These are phyloP conservation scores for Macropus fuliginosus DNA, from an alignment of 2,797 vertebrate genomes.

Conservation along the genomic window DNA sequence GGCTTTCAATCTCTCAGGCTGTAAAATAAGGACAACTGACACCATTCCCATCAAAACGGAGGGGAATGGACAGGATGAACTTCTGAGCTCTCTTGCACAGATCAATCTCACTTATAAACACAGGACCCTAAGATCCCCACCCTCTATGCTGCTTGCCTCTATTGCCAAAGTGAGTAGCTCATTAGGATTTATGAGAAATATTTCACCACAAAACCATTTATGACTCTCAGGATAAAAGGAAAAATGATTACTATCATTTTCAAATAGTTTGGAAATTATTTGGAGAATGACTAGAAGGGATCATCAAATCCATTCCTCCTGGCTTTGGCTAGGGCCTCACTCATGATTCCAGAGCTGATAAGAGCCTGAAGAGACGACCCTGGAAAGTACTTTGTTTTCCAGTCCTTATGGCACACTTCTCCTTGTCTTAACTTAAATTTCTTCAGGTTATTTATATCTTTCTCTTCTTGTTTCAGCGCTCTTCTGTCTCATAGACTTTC, in stretches of 20 bases:
- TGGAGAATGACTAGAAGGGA: background rate
- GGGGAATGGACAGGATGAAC: background rate
- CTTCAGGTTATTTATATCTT: constrained; percentile 36
- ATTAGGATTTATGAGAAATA: constrained; percentile 26
- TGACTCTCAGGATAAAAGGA: background rate
- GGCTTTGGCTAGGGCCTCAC: background rate
- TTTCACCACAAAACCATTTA: background rate
- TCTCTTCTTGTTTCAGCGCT: background rate
- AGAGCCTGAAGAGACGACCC: constrained; percentile 16
- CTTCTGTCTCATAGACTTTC: constrained; percentile 13
- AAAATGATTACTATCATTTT: constrained; percentile 18
- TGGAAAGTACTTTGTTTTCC: constrained; percentile 11
- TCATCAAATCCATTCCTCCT: background rate
- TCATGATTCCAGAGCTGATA: constrained; percentile 35
- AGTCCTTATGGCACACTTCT: background rate
- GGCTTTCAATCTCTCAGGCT: background rate
- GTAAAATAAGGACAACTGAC: background rate
- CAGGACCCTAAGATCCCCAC: background rate
- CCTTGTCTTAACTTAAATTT: background rate
- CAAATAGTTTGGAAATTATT: constrained; percentile 37
- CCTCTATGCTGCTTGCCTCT: background rate
- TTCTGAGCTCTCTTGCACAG: background rate
- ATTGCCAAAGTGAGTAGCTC: background rate
- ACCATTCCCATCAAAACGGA: background rate
- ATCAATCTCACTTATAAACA: background rate